Conservation (phyloP, 1,140 invertebrate genomes). For the Drosophila parabipectinata region DNA sequence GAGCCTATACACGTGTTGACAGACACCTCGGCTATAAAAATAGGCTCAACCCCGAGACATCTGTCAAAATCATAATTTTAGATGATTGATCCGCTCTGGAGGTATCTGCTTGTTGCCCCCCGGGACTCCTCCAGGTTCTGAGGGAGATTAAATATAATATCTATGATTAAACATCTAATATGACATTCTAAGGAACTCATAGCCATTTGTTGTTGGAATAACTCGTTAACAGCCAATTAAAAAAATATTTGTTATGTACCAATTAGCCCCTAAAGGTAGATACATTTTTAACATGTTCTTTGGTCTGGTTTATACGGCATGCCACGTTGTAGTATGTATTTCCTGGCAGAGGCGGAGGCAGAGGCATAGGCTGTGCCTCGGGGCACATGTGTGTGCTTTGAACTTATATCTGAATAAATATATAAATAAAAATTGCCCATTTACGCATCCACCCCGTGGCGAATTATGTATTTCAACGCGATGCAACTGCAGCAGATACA, state of each 20-base stretch:
- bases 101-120: slow-evolving; percentile 10
- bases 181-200: not conserved
- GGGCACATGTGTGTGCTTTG: slow-evolving; percentile 9
- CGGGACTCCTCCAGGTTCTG: not conserved
- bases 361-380: not conserved
- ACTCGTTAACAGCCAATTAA: slow-evolving; percentile 14
- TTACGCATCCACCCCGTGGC: slow-evolving; percentile 75
- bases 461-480: slow-evolving; percentile 70
- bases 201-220: not conserved
- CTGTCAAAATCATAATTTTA: slow-evolving; percentile 44
- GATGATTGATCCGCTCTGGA: slow-evolving; percentile 15
- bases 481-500: slow-evolving; percentile 40
- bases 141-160: slow-evolving; percentile 3
- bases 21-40: slow-evolving; percentile 27
- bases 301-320: not conserved
- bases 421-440: slow-evolving; percentile 79
- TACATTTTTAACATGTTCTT: not conserved
- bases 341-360: not conserved
- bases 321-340: not conserved
- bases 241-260: slow-evolving; percentile 12
- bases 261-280: slow-evolving; percentile 15
- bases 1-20: slow-evolving; percentile 4
- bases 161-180: slow-evolving; percentile 1
- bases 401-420: slow-evolving; percentile 34
- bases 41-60: not conserved